Conservation (phyloP, 1,140 invertebrate species). For the Heliothis virescens region DNA sequence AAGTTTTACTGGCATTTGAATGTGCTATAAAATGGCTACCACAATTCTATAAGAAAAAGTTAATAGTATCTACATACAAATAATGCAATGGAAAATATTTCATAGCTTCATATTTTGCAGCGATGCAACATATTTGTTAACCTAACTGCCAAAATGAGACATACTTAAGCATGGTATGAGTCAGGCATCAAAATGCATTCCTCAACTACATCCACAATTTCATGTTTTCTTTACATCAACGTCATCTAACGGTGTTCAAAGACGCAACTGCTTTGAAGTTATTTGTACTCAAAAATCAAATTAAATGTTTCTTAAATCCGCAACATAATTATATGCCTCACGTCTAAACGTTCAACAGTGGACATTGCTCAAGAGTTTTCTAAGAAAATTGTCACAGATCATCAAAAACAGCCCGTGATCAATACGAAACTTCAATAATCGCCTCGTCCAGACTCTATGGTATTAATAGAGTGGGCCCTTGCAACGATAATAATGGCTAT, state of each 20-base stretch:
- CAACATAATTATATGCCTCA: conserved; percentile 8
- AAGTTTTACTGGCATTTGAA: neutral
- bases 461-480: conserved; percentile 71
- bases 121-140: no score
- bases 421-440: conserved; percentile 39
- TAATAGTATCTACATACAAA: no score
- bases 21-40: neutral
- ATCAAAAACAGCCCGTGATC: neutral
- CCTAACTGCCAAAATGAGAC: no score
- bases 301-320: neutral
- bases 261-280: neutral
- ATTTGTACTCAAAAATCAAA: neutral
- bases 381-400: conserved; percentile 24
- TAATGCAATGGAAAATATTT: no score
- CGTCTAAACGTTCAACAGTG: neutral
- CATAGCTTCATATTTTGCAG: no score
- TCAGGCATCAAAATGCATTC: neutral
- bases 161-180: no score
- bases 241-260: neutral
- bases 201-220: neutral
- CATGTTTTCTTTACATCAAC: neutral
- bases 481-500: conserved; percentile 79
- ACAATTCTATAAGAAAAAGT: no score
- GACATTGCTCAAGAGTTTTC: conserved; percentile 18
- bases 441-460: conserved; percentile 54